A percentile compares a stretch with the other conserved stretches of the same genome.
phyloP scores from a whole-genome alignment of 2,113 vertebrate species.

The Burhinus bistriatus region DNA sequence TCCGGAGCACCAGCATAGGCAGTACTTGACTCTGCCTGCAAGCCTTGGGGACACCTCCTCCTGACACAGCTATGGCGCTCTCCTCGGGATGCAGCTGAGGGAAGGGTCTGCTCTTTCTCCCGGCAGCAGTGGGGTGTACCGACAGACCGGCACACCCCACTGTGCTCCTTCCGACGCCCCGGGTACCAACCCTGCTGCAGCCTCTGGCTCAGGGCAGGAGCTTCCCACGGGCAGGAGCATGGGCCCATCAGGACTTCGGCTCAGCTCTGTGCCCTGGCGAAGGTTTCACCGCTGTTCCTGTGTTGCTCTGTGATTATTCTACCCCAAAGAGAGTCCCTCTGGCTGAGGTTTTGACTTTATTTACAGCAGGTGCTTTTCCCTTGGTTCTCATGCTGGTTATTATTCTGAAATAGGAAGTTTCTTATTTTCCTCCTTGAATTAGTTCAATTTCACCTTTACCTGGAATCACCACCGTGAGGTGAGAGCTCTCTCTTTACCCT shows the following conservation, averaged over 20 bases:
- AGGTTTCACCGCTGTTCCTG: too few species aligned
- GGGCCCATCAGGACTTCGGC: background rate
- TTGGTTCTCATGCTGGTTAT: background rate
- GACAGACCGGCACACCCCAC: background rate
- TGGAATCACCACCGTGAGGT: background rate
- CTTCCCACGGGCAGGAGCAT: background rate
- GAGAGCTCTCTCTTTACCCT: background rate
- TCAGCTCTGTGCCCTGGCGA: background rate
- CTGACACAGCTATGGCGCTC: rapidly evolving
- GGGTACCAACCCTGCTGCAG: background rate
- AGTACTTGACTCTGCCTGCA: background rate
- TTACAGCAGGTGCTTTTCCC: background rate
- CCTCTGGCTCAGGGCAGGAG: background rate
- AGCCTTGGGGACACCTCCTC: background rate
- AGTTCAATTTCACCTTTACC: too few species aligned
- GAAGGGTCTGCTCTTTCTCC: background rate
- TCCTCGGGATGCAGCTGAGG: background rate
- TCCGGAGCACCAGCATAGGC: background rate
- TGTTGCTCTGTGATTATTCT: background rate
- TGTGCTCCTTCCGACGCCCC: background rate
- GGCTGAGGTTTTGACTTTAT: background rate
- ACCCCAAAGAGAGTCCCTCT: too few species aligned
- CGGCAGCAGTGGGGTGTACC: background rate
- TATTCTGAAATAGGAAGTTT: background rate
- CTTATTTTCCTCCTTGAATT: background rate